Evolutionary conservation across 2,888 invertebrate genomes (phyloP).

Genomic region (Hydrotaea diabolus): DNA sequence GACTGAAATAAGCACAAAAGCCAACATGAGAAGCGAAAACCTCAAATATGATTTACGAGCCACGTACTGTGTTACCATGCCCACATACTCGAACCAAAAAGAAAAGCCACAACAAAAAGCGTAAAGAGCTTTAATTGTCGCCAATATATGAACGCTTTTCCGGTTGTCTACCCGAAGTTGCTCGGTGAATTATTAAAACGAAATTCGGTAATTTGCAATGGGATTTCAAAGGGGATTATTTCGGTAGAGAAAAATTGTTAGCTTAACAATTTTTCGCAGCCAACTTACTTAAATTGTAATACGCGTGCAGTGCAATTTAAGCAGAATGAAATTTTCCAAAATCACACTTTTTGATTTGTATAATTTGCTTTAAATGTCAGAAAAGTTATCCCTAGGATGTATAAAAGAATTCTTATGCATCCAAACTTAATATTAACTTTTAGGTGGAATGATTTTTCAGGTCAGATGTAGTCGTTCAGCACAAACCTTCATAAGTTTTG

Average conservation of each 20-base stretch:
- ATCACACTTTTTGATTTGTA: too few species aligned
- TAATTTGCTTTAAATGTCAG: too few species aligned
- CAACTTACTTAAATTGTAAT: too few species aligned
- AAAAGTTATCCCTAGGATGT: too few species aligned
- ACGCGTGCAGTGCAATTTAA: too few species aligned
- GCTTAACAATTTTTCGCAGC: not conserved
- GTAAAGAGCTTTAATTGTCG: constrained; percentile 28
- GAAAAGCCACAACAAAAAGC: not conserved
- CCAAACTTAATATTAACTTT: too few species aligned
- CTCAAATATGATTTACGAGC: not conserved
- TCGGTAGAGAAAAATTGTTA: not conserved
- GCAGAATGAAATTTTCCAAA: too few species aligned
- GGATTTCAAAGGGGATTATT: constrained; percentile 52
- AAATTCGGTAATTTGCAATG: constrained; percentile 1
- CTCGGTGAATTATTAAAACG: constrained; percentile 44
- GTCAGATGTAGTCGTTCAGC: too few species aligned
- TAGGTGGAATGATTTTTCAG: too few species aligned
- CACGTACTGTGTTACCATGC: not conserved
- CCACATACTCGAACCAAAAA: not conserved
- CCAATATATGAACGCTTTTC: not conserved
- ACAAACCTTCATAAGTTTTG: too few species aligned
- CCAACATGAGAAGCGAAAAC: not conserved
- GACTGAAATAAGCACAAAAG: too few species aligned
- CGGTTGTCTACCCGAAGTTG: not conserved
- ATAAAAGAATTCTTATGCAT: too few species aligned